These are phyloP conservation scores for Gandaritis pyraliata DNA, from an alignment of 2,888 invertebrate species.

Conservation along the genomic window DNA sequence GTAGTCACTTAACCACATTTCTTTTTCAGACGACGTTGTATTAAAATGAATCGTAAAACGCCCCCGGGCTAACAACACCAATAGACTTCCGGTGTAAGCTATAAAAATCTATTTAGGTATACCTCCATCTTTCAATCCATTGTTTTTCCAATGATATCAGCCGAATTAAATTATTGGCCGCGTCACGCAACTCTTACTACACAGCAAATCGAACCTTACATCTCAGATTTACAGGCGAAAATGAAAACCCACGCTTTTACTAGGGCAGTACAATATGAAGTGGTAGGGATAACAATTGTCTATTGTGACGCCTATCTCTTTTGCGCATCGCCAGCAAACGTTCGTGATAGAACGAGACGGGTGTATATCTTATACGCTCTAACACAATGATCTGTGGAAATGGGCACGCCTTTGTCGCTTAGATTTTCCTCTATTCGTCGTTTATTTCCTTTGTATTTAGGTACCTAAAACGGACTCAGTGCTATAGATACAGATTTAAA, in stretches of 20 bases:
- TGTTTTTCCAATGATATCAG: constrained; percentile 79
- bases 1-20: constrained; percentile 27
- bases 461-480: constrained; percentile 24
- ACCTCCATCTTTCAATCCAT: constrained; percentile 63
- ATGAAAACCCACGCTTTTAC: constrained; percentile 53
- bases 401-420: constrained; percentile 67
- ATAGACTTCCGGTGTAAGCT: constrained; percentile 56
- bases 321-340: constrained; percentile 67
- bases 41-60: constrained; percentile 40
- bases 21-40: constrained; percentile 38
- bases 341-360: constrained; percentile 64
- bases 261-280: constrained; percentile 62
- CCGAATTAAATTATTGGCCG: constrained; percentile 80
- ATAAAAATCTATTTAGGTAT: constrained; percentile 60
- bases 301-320: constrained; percentile 82
- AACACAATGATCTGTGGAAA: constrained; percentile 69
- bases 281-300: constrained; percentile 83
- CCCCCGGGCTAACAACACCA: constrained; percentile 56
- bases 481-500: not conserved
- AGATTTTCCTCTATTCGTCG: constrained; percentile 75
- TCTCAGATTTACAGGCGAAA: constrained; percentile 44
- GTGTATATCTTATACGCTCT: constrained; percentile 53
- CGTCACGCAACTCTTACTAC: constrained; percentile 43
- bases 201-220: constrained; percentile 52
- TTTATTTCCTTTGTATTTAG: constrained; percentile 48